Percentiles rank a stretch among this genome's conserved stretches.
These are phyloP conservation scores for Turnix velox DNA, from an alignment of 2,113 vertebrate species.

Conservation along the genomic window DNA sequence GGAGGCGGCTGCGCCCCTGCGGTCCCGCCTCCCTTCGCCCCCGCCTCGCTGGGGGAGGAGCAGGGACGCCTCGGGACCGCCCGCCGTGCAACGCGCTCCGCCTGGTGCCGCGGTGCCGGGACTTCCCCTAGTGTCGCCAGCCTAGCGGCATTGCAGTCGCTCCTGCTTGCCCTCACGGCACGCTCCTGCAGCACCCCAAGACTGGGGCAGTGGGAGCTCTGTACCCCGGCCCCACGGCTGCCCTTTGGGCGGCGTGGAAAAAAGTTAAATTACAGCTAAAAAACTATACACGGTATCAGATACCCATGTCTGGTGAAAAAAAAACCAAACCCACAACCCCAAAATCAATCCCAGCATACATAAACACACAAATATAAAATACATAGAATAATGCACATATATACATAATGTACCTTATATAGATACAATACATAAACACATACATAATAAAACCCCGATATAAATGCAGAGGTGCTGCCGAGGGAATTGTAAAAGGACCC, in stretches of 20 bases:
- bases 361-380: too few species aligned
- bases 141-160: fast-evolving
- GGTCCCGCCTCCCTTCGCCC: too few species aligned
- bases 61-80: neutral
- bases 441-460: fast-evolving
- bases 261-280: neutral
- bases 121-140: too few species aligned
- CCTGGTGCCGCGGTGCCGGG: too few species aligned
- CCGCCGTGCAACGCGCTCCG: neutral
- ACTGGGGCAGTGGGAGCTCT: too few species aligned
- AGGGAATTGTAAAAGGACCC: too few species aligned
- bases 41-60: neutral
- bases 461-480: neutral
- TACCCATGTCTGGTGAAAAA: too few species aligned
- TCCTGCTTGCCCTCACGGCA: too few species aligned
- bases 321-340: too few species aligned
- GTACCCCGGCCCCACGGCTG: neutral
- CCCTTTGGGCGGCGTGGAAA: neutral
- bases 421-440: too few species aligned
- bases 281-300: neutral
- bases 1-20: too few species aligned
- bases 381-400: neutral
- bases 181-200: neutral
- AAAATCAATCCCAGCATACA: neutral
- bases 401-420: too few species aligned